Percentiles rank a stretch among this genome's conserved stretches.
Conservation (phyloP, 2,888 invertebrate genomes). For the Isotomurus palustris region DNA sequence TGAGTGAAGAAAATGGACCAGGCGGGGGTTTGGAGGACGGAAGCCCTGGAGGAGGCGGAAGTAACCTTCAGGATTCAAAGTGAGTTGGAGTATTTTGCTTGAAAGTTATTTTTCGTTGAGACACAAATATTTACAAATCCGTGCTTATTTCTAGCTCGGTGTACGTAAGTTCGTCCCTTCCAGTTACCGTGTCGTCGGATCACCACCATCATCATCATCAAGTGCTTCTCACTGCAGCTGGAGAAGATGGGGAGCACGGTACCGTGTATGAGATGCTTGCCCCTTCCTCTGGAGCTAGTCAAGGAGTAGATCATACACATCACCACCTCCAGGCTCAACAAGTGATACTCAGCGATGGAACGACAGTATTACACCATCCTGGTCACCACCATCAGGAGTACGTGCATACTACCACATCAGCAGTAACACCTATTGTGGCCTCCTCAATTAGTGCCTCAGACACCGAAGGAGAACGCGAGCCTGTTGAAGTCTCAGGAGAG, state of each 20-base stretch:
- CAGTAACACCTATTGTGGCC: too few species aligned
- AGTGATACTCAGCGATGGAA: conserved; percentile 21
- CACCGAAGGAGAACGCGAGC: conserved; percentile 14
- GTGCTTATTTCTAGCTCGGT: conserved; percentile 36
- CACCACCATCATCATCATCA: conserved; percentile 24
- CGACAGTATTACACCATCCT: conserved; percentile 4
- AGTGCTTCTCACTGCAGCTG: conserved; percentile 25
- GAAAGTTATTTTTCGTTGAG: not conserved
- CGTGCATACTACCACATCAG: too few species aligned
- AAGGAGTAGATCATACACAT: conserved; percentile 5
- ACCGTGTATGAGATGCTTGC: conserved; percentile 23
- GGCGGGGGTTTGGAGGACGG: conserved; percentile 28
- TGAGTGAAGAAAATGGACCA: conserved; percentile 36
- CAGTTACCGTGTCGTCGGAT: conserved; percentile 34
- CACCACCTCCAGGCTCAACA: conserved; percentile 19
- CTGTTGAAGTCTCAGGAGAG: conserved; percentile 20
- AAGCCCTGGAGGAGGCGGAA: too few species aligned
- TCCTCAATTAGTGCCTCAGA: conserved; percentile 16
- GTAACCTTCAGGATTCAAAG: too few species aligned
- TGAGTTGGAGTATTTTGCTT: not conserved
- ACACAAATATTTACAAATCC: too few species aligned
- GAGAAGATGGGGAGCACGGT: conserved; percentile 16
- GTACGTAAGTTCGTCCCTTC: conserved; percentile 39
- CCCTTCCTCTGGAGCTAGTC: conserved; percentile 1
- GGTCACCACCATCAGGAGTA: conserved; percentile 16